Evolutionary conservation across 1,140 invertebrate species (phyloP), one percentile per base, ranked within the genome.

Genomic region (Samia ricini): DNA sequence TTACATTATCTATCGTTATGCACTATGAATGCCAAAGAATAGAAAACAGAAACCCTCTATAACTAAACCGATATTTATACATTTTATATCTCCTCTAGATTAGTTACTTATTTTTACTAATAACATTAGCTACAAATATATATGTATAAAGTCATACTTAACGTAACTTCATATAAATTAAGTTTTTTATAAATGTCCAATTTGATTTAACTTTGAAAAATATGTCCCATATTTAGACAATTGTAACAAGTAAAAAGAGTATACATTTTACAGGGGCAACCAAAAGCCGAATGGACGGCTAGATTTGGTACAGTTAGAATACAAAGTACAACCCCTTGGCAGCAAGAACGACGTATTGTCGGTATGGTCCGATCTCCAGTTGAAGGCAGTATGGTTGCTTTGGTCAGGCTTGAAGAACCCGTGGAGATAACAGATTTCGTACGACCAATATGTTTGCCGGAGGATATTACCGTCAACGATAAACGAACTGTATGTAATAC

Each of bases 341-440:
- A 96, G 66, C 96, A 97, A 80, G 95, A 97, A 71, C 89, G 95
- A 22, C 92, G 96, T 59, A 95, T 98, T 18, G 92, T 96, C 2
- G 96, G 96, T 15, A 96, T 97, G 95, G 94, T 97, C 2, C 96
- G 97, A 71, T 97, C 96, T 0, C 96, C 96, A 0, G 95, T 97
- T 0, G 96, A 97, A 88, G 96, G 96, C 8, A 97, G 95, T 66
- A 95, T 95, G 48, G 91, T 97, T 0, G 96, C 96, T 1, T 83
- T 98, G 26, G 91, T 97, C 6, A 95, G 96, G 74, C 84, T 98
- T 48, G 95, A 96, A 64, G 93, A 94, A 61, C 93, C 95, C 0
- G 91, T 97, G 0, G 92, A 90, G 36, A 94, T 95, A 68, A 95
- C 95, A 0, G 96, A 97, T 80, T 96, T 96, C 75, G 94, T 97